Evolutionary conservation across 2,113 vertebrate genomes (phyloP).

Genomic region (Desmodus rotundus): DNA sequence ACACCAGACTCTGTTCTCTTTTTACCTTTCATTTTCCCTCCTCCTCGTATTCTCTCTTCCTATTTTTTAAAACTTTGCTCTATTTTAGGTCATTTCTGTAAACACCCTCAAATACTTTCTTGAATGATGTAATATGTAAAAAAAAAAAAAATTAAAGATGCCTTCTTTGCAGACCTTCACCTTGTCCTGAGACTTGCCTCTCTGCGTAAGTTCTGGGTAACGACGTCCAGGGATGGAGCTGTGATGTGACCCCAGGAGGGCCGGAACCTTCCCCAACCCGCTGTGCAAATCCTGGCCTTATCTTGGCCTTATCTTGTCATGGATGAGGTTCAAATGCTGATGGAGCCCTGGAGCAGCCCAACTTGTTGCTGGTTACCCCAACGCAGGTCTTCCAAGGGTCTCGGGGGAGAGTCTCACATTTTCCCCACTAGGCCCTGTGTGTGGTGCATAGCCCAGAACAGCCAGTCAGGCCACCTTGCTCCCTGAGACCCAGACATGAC

Average conservation of each 20-base stretch:
- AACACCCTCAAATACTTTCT: not conserved
- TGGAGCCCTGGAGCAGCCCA: not conserved
- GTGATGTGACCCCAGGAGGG: not conserved
- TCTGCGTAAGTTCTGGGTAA: not conserved
- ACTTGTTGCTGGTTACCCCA: not conserved
- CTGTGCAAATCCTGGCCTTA: not conserved
- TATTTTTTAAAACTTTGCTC: not conserved
- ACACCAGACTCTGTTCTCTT: not conserved
- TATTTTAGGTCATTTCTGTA: not conserved
- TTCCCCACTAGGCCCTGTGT: not conserved
- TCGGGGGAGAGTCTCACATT: not conserved
- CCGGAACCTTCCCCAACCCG: not conserved
- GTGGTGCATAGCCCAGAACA: not conserved
- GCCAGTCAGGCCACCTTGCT: not conserved
- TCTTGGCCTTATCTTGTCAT: accelerated
- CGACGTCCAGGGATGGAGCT: not conserved
- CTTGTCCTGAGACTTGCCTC: not conserved
- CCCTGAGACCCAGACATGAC: not conserved
- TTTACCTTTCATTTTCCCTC: not conserved
- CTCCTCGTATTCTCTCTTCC: no score
- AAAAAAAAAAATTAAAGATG: not conserved
- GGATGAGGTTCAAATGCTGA: not conserved
- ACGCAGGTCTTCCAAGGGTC: not conserved
- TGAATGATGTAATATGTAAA: not conserved
- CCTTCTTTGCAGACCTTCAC: not conserved